Evolutionary conservation across 2,113 vertebrate species (phyloP), one percentile per base, ranked within the genome.

Genomic region (Emydura subglobosa): DNA sequence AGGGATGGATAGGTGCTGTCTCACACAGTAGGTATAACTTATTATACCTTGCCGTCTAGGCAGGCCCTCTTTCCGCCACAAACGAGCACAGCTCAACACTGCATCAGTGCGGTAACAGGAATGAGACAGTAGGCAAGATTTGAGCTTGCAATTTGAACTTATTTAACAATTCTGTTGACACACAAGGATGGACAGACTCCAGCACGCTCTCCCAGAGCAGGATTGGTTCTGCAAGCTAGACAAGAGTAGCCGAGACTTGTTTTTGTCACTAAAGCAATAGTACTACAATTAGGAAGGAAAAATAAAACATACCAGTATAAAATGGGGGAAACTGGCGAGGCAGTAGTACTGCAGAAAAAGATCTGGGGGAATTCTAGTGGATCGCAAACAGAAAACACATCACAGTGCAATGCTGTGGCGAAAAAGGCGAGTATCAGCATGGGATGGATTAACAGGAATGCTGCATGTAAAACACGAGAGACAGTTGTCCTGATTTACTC

Each of bases 401-500:
- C 65, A 17, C 65, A 68, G 17, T 19, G 34, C 34, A 39, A 10
- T 2, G 65, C 34, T 5, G 65, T 17, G 8, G 34, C 1, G 34
- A 34, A 68, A 68, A 68, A 68, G 34, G 65, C 65, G 19, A 21
- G 24, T 29, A 11, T 29, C 10, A 27, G 25, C 2, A 10, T 59
- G 34, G 34, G 65, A 39, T 68, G 65, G 6, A 14, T 34, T 7
- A 31, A 68, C 16, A 68, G 34, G 61, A n/a, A 34, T 17, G 17
- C 14, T 14, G 2, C 6, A 7, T 3, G 29, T 13, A n/a, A n/a
- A 17, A 34, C 17, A 10, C 1, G 65, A n/a, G 34, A n/a, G 65
- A 34, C 17, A 14, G 2, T 10, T 19, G 34, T 39, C 7, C 65
- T 68, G 34, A 7, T 68, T 34, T 10, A 21, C 34, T n/a, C 2